phyloP scores from a whole-genome alignment of 92 coral and sea anemone species.

The Zoanthus gigantus region DNA sequence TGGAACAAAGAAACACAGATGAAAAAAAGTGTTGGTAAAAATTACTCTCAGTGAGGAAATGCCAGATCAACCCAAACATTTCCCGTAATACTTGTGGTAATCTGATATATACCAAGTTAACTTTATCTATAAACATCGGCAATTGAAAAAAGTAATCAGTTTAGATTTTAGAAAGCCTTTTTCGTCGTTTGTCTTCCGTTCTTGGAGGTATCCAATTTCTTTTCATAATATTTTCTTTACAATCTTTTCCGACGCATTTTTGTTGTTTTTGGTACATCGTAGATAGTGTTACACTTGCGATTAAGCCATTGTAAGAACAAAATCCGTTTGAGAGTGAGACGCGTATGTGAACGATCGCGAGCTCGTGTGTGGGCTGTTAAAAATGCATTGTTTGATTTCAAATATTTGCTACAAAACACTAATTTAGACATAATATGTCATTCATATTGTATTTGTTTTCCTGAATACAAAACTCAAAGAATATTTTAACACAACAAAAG shows the following conservation, averaged over 20 bases:
- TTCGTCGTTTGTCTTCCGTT: slow-evolving; percentile 9
- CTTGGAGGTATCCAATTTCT: slow-evolving; percentile 1
- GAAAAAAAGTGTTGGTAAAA: background rate
- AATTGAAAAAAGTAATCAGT: background rate
- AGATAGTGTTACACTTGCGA: background rate
- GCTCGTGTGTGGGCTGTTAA: background rate
- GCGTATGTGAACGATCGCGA: background rate
- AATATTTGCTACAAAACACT: background rate
- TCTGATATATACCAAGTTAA: background rate
- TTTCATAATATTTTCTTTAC: slow-evolving; percentile 31
- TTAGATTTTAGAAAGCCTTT: background rate
- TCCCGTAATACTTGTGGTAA: background rate
- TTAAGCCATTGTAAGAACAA: background rate
- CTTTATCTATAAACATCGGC: background rate
- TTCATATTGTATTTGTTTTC: too few species aligned
- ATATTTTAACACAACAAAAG: too few species aligned
- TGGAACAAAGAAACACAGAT: background rate
- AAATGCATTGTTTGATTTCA: background rate
- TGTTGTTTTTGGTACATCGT: background rate
- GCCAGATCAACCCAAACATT: background rate
- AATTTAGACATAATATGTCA: too few species aligned
- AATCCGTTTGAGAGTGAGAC: slow-evolving; percentile 13
- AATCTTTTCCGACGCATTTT: background rate
- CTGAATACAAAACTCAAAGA: too few species aligned
- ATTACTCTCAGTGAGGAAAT: background rate